phyloP scores from a whole-genome alignment of 2,797 vertebrate genomes.

The Oreonectes daqikongensis region DNA sequence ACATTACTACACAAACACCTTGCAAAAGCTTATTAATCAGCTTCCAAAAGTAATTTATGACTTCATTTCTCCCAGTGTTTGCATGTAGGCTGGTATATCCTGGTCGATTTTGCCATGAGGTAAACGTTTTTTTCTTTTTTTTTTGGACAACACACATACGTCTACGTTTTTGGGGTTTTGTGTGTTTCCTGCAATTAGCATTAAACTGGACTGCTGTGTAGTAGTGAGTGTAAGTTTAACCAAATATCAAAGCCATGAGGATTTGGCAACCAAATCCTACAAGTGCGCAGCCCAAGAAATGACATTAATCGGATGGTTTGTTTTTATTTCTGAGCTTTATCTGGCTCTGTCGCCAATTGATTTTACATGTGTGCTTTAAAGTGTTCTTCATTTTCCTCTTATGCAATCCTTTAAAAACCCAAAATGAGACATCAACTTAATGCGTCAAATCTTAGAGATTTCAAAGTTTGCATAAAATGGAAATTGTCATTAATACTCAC shows the following conservation, averaged over 20 bases:
- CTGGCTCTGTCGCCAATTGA: constrained; percentile 36
- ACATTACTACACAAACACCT: neutral
- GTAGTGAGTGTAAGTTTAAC: constrained; percentile 26
- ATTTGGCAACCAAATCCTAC: constrained; percentile 41
- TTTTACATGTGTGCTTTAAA: constrained; percentile 46
- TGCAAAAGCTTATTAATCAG: neutral
- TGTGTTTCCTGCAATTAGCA: constrained; percentile 54
- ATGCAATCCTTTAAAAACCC: constrained; percentile 23
- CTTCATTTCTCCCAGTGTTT: neutral
- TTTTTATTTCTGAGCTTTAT: constrained; percentile 46
- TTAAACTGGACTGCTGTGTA: constrained; percentile 44
- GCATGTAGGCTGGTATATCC: constrained; percentile 16
- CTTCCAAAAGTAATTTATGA: constrained; percentile 9
- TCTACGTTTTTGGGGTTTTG: constrained; percentile 49
- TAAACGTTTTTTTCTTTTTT: constrained; percentile 30
- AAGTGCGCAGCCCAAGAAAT: constrained; percentile 43
- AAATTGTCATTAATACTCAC: neutral
- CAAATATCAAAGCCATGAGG: constrained; percentile 46
- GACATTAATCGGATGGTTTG: constrained; percentile 52
- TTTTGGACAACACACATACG: constrained; percentile 46
- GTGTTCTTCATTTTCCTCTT: constrained; percentile 19
- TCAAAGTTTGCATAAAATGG: neutral
- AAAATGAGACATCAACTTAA: constrained; percentile 6
- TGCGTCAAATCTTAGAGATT: neutral
- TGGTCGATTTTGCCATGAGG: constrained; percentile 28